Base-by-base conservation (phyloP, 2,113 vertebrate genomes). In the Halcyon malimbica region DNA sequence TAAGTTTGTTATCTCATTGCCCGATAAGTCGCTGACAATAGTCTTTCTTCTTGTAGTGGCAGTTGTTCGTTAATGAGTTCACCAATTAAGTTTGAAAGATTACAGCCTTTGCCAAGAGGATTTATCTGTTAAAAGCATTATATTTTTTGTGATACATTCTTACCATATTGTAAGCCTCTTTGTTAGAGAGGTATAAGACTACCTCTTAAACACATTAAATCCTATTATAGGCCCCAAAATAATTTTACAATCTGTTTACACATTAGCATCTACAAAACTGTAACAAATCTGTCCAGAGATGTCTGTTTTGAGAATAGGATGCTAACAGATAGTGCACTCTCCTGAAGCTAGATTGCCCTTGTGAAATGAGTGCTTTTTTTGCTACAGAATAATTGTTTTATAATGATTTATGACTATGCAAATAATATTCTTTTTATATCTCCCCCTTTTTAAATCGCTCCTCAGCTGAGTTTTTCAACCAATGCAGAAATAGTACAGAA, bases 51-150 rank as follows among this genome's bases (percentile, higher is more conserved):
- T 97, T 95, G 59, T 92, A 88, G 89, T 97, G 97, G 93, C 97
- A 94, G 97, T 97, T 96, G 93, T 94, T 97, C 97, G 65, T 98
- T 98, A 97, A 96, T 97, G 97, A 98, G 96, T 97, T 97, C 95
- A 96, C 94, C 97, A 97, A 97, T 98, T 98, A 97, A 96, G 94
- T 97, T 97, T 94, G 96, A 98, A 96, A 85, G 85, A 96, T 97
- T 97, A 97, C 93, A 96, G 95, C 95, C 92, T 97, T 97, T 96
- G 95, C 96, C 96, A 96, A 94, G 90, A 94, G 95, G 97, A 97
- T 97, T 98, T 96, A 97, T 97, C 97, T 97, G 95, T 95, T 95
- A 97, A 97, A 97, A 97, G 92, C 94, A 97, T 94, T 95, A 96
- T 96, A 96, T 96, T 96, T 97, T 96, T 95, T 95, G 90, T 92